Evolutionary conservation across 2,888 invertebrate species (phyloP).

Genomic region (Pteria penguin): DNA sequence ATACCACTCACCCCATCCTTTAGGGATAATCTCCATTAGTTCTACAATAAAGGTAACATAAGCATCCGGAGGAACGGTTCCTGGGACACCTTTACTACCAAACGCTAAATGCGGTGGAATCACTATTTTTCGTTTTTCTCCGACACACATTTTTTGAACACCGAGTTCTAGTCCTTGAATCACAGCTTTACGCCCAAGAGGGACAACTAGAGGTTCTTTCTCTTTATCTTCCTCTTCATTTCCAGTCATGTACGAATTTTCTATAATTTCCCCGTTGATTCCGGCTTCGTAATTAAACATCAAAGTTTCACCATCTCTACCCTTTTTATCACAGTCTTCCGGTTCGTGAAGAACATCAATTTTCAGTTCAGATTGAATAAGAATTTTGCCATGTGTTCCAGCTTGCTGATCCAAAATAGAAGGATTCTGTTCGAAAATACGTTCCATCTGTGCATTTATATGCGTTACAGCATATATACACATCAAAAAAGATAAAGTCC

Average conservation of each 20-base stretch:
- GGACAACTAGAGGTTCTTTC: conserved; percentile 16
- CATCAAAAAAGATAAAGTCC: too few relatives aligned
- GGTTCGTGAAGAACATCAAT: conserved; percentile 6
- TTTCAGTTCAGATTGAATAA: conserved; percentile 22
- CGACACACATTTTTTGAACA: background rate
- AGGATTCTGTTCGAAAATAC: conserved; percentile 22
- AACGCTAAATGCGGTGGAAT: conserved; percentile 25
- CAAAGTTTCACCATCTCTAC: conserved; percentile 10
- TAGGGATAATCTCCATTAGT: conserved; percentile 11
- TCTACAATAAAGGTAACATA: conserved; percentile 3
- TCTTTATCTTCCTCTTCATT: background rate
- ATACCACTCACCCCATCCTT: conserved; percentile 28
- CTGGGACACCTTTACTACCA: conserved; percentile 11
- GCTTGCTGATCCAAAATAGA: conserved; percentile 3
- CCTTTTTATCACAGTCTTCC: conserved; percentile 24
- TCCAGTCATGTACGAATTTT: conserved; percentile 8
- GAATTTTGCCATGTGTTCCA: conserved; percentile 7
- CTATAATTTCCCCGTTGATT: conserved; percentile 11
- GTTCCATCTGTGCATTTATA: conserved; percentile 17
- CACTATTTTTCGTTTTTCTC: conserved; percentile 19
- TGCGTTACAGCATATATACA: background rate
- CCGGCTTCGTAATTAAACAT: conserved; percentile 15
- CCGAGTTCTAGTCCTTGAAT: conserved; percentile 4
- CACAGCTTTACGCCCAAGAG: background rate
- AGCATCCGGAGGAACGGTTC: conserved; percentile 14